Conservation (phyloP, 2,113 vertebrate genomes). For the Platysteira castanea region DNA sequence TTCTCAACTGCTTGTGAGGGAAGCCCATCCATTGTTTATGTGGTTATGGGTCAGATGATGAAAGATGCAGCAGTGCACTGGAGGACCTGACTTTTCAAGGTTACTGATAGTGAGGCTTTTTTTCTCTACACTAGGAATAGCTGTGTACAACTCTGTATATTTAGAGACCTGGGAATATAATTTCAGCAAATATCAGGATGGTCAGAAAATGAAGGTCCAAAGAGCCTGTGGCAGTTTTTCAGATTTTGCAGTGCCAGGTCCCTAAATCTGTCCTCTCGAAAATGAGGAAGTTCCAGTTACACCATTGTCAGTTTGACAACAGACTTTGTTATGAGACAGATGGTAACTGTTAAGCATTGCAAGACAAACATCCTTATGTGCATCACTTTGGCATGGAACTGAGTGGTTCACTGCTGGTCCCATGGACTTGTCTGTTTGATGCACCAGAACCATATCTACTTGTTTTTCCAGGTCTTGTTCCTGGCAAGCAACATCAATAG, state of each 20-base stretch:
- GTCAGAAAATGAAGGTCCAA: background rate
- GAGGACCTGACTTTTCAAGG: background rate
- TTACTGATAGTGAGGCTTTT: background rate
- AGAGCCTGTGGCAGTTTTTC: background rate
- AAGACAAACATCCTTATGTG: background rate
- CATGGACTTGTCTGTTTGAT: background rate
- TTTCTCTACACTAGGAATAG: background rate
- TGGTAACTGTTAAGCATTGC: background rate
- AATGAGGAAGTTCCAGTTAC: background rate
- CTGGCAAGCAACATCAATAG: background rate
- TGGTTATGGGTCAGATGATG: background rate
- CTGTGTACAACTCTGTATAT: background rate
- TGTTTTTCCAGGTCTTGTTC: background rate
- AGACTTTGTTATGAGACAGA: background rate
- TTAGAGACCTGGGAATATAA: background rate
- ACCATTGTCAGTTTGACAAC: background rate
- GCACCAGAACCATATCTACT: background rate
- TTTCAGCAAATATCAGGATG: background rate
- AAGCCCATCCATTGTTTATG: background rate
- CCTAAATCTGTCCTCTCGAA: background rate
- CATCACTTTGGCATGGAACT: background rate
- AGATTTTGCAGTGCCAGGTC: background rate
- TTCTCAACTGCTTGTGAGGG: background rate
- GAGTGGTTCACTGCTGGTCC: background rate
- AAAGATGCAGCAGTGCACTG: background rate